Conservation (phyloP, 2,888 invertebrate species). For the Lutraria lutraria region DNA sequence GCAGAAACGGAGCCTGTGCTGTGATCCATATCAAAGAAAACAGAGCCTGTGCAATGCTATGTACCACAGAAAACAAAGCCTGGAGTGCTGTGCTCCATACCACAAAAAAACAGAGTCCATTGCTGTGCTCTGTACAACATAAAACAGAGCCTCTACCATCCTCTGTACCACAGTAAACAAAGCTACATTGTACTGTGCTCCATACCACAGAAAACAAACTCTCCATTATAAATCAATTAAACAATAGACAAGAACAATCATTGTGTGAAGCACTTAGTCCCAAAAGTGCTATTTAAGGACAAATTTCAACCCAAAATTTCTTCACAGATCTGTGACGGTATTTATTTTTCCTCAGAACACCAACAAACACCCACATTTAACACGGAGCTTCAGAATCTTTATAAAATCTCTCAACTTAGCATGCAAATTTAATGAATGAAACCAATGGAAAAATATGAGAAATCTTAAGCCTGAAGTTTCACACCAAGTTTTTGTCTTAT, state of each 20-base stretch:
- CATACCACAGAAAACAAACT: neutral
- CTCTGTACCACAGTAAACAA: neutral
- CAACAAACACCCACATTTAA: conserved; percentile 2
- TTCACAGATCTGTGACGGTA: neutral
- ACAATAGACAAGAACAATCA: neutral
- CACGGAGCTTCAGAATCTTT: neutral
- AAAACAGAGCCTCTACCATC: neutral
- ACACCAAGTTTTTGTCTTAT: no score
- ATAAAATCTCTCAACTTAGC: conserved; percentile 4
- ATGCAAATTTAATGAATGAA: conserved; percentile 16
- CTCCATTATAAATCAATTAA: neutral
- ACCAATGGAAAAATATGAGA: conserved; percentile 1
- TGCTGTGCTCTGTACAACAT: neutral
- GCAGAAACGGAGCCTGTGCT: no score
- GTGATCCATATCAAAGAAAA: neutral
- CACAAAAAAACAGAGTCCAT: neutral
- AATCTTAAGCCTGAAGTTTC: neutral
- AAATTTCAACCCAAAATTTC: neutral
- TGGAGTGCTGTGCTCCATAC: neutral
- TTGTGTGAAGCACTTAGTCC: neutral
- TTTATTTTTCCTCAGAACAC: neutral
- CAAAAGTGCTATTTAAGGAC: neutral
- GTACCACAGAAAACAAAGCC: neutral
- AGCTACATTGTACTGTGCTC: neutral
- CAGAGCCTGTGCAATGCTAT: neutral